Percentiles rank a stretch among this genome's conserved stretches.
Conservation (phyloP, 1,140 invertebrate genomes). For the Conus betulinus region DNA sequence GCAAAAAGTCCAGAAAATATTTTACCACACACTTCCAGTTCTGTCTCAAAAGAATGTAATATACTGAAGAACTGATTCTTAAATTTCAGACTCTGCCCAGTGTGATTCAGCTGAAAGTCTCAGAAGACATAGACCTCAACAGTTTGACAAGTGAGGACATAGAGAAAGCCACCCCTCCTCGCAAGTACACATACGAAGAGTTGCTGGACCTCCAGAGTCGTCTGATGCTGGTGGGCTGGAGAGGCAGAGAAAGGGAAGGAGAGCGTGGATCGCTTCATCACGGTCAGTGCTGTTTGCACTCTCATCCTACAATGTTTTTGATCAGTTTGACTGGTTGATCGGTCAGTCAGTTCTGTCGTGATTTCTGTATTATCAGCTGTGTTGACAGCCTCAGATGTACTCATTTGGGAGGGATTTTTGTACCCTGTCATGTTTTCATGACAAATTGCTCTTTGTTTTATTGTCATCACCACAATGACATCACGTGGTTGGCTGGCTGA, state of each 20-base stretch:
- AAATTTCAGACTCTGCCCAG: neutral
- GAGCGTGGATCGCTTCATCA: conserved; percentile 64
- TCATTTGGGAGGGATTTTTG: too few species aligned
- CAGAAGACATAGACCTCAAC: neutral
- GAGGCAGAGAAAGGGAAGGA: conserved; percentile 66
- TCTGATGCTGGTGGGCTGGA: conserved; percentile 71
- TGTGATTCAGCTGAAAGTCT: conserved; percentile 13
- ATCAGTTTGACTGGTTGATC: too few species aligned
- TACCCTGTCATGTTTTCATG: too few species aligned
- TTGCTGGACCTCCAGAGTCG: conserved; percentile 70
- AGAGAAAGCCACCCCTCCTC: neutral
- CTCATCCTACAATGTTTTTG: too few species aligned
- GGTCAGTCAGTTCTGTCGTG: too few species aligned
- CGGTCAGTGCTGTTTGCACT: conserved; percentile 48
- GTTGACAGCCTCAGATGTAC: too few species aligned
- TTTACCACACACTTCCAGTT: too few species aligned
- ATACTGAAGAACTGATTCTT: neutral
- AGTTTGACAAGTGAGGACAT: neutral
- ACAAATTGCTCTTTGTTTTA: too few species aligned
- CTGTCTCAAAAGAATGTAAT: neutral
- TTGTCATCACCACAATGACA: too few species aligned
- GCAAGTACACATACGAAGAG: conserved; percentile 58
- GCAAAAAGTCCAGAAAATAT: too few species aligned
- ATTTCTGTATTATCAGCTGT: too few species aligned
- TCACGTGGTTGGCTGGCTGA: too few species aligned